phyloP scores from a whole-genome alignment of 2,113 vertebrate genomes.

The Thalassoma bifasciatum region DNA sequence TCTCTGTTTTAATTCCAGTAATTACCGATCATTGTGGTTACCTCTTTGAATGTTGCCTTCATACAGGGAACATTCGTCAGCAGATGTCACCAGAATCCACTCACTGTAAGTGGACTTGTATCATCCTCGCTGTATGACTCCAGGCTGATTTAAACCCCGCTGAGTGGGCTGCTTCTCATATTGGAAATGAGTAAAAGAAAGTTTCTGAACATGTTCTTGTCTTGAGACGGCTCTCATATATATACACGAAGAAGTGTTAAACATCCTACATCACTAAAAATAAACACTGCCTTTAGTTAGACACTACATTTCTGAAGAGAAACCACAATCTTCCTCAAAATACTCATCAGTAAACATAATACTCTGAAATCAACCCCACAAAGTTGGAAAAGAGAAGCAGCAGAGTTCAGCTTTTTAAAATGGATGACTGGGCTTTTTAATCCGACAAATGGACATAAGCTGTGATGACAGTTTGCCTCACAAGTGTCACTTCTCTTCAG shows the following conservation, averaged over 20 bases:
- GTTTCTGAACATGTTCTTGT: background rate
- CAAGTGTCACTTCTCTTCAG: slow-evolving; percentile 70
- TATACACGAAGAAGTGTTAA: background rate
- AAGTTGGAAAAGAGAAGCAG: slow-evolving; percentile 53
- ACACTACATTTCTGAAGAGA: background rate
- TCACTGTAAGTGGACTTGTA: slow-evolving; percentile 22
- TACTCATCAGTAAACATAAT: slow-evolving; percentile 2
- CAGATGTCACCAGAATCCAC: slow-evolving; percentile 72
- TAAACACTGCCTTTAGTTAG: background rate
- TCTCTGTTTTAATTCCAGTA: background rate
- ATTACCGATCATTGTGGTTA: background rate
- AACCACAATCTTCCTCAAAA: slow-evolving; percentile 8
- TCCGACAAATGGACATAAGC: slow-evolving; percentile 49
- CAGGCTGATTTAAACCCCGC: slow-evolving; percentile 45
- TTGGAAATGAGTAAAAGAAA: slow-evolving; percentile 10
- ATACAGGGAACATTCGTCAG: slow-evolving; percentile 37
- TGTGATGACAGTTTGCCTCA: slow-evolving; percentile 54
- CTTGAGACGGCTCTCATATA: too few species aligned
- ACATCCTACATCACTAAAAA: background rate
- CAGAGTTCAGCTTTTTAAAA: slow-evolving; percentile 20
- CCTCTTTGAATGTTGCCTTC: background rate
- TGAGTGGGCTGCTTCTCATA: background rate
- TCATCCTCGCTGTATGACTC: slow-evolving; percentile 37
- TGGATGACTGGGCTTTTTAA: slow-evolving; percentile 67
- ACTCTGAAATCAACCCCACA: background rate